Percentiles rank a stretch among this genome's conserved stretches.
phyloP scores from a whole-genome alignment of 1,140 invertebrate species.

The Ganaspis sp. region DNA sequence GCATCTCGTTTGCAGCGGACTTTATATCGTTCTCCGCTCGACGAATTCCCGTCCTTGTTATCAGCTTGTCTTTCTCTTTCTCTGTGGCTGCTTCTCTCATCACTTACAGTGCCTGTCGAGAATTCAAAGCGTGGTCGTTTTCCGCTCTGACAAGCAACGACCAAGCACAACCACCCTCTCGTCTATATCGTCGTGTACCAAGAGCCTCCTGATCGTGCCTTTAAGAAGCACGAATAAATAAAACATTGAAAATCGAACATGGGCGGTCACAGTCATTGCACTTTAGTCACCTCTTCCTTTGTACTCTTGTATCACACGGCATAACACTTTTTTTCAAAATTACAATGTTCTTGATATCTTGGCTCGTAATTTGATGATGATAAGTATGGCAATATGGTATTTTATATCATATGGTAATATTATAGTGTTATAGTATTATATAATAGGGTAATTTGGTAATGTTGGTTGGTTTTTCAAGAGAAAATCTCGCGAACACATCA shows the following conservation, averaged over 20 bases:
- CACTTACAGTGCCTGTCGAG: conserved; percentile 18
- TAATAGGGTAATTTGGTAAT: no score
- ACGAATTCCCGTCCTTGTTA: conserved; percentile 7
- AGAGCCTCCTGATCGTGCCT: not conserved
- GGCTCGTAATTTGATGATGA: not conserved
- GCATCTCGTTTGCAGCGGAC: conserved; percentile 2
- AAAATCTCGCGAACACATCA: no score
- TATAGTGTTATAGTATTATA: no score
- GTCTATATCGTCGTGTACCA: not conserved
- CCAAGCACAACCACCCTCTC: conserved; percentile 1
- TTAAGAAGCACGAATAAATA: conserved; percentile 21
- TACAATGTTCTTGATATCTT: not conserved
- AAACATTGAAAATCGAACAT: conserved; percentile 19
- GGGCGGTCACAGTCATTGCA: conserved; percentile 21
- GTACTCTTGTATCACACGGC: not conserved
- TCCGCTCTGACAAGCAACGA: conserved; percentile 11
- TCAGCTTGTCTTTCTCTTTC: conserved; percentile 13
- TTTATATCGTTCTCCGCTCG: conserved; percentile 4
- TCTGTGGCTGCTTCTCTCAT: conserved; percentile 23
- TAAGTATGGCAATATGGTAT: no score
- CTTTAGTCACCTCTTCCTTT: not conserved
- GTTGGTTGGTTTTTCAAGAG: no score
- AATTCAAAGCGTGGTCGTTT: conserved; percentile 25
- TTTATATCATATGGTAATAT: no score
- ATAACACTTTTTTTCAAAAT: not conserved